Conservation (phyloP, 2,888 invertebrate genomes). For the Caenorhabditis sinica region DNA sequence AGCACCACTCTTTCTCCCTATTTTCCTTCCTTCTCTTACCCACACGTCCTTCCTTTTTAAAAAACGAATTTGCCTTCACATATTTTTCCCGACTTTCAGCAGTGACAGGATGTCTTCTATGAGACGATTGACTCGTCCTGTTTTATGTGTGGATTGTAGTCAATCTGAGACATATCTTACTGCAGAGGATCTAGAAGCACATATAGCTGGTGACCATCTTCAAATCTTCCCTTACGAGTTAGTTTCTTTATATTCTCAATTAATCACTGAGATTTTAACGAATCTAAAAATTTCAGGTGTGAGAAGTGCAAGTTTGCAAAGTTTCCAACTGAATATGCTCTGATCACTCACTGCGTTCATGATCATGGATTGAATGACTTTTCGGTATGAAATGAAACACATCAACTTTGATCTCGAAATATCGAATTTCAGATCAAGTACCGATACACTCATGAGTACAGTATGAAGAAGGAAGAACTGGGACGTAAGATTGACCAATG, state of each 20-base stretch:
- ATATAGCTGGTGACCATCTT: constrained; percentile 68
- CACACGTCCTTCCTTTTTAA: constrained; percentile 18
- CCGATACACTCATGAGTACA: constrained; percentile 53
- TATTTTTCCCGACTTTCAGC: background rate
- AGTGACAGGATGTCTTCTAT: no score
- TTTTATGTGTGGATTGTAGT: constrained; percentile 48
- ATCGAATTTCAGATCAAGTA: constrained; percentile 57
- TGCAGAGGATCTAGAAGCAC: constrained; percentile 67
- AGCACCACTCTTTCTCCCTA: constrained; percentile 37
- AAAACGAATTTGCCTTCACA: background rate
- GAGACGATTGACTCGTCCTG: background rate
- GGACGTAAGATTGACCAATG: constrained; percentile 27
- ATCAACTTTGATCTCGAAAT: background rate
- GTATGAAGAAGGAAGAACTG: constrained; percentile 44
- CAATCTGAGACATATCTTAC: constrained; percentile 34
- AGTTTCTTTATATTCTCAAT: constrained; percentile 28
- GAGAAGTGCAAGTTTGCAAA: constrained; percentile 77
- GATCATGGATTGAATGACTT: constrained; percentile 75
- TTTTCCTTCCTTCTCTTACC: constrained; percentile 39
- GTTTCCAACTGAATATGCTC: constrained; percentile 78
- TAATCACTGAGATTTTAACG: background rate
- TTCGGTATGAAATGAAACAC: constrained; percentile 63
- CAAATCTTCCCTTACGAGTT: constrained; percentile 69
- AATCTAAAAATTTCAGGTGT: constrained; percentile 66
- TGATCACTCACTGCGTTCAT: constrained; percentile 68